Evolutionary conservation across 2,113 vertebrate genomes (phyloP).

Genomic region (Alexandromys fortis): DNA sequence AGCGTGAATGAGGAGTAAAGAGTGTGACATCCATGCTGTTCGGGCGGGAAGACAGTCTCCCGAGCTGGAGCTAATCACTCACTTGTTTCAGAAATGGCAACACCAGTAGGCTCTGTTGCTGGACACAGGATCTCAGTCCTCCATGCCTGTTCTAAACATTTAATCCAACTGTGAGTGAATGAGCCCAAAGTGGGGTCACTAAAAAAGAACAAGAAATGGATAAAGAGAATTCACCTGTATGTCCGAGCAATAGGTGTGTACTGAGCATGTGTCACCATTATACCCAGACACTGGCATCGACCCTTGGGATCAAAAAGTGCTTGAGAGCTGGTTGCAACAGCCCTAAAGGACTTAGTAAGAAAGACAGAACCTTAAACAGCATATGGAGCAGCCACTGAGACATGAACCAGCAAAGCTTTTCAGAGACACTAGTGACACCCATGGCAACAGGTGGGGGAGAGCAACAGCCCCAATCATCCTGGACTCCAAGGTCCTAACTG

Average conservation of each 20-base stretch:
- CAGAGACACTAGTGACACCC: not conserved
- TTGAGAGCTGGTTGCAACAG: not conserved
- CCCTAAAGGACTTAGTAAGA: not conserved
- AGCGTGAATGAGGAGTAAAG: not conserved
- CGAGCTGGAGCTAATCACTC: not conserved
- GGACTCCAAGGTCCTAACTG: not conserved
- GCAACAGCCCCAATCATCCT: not conserved
- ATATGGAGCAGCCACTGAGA: not conserved
- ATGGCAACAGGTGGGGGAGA: not conserved
- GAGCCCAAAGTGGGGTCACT: slow-evolving; percentile 5
- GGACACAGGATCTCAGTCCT: not conserved
- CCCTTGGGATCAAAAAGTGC: not conserved
- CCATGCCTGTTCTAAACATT: not conserved
- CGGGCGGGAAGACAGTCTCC: not conserved
- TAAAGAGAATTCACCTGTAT: not conserved
- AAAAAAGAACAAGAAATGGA: not conserved
- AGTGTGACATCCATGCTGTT: not conserved
- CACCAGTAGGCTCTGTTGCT: not conserved
- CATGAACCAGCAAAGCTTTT: slow-evolving; percentile 5
- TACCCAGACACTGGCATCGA: not conserved
- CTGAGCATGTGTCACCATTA: not conserved
- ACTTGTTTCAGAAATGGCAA: slow-evolving; percentile 1
- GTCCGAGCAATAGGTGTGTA: not conserved
- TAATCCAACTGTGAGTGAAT: slow-evolving; percentile 8
- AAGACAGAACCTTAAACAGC: not conserved